Evolutionary conservation across 2,797 vertebrate species (phyloP).

Genomic region (Channa striata): DNA sequence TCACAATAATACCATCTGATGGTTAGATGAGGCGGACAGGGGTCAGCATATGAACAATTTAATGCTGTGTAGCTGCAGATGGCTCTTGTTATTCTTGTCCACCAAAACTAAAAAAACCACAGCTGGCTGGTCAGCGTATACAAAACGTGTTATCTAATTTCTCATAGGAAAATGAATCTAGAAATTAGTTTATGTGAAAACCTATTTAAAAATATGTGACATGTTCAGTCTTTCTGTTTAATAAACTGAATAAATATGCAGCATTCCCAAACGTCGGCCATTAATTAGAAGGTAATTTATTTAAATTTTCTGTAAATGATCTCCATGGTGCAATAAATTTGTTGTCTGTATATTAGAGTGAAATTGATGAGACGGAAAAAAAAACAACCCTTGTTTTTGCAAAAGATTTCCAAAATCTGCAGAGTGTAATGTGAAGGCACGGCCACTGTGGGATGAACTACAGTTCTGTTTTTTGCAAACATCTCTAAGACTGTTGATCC

Average conservation of each 20-base stretch:
- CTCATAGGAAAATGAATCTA: too few species aligned
- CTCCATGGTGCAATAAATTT: neutral
- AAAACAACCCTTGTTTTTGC: neutral
- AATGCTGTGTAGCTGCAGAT: too few species aligned
- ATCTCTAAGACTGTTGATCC: conserved; percentile 15
- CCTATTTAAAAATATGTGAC: neutral
- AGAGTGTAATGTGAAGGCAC: neutral
- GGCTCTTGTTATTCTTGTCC: too few species aligned
- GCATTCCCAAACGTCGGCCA: neutral
- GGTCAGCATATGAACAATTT: too few species aligned
- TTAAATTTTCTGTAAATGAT: conserved; percentile 22
- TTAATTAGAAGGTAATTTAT: conserved; percentile 5
- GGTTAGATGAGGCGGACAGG: too few species aligned
- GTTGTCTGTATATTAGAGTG: neutral
- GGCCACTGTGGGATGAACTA: neutral
- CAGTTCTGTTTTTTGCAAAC: conserved; percentile 25
- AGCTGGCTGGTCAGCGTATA: too few species aligned
- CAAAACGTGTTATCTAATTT: too few species aligned
- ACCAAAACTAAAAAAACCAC: too few species aligned
- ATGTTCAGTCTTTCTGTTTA: neutral
- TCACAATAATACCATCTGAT: too few species aligned
- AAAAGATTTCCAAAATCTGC: neutral
- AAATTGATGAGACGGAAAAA: neutral
- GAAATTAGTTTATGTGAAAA: too few species aligned
- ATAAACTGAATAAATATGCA: neutral